Percentiles rank a stretch among this genome's conserved stretches.
These are phyloP conservation scores for Zaprionus inermis DNA, from an alignment of 1,140 invertebrate genomes.

Conservation along the genomic window DNA sequence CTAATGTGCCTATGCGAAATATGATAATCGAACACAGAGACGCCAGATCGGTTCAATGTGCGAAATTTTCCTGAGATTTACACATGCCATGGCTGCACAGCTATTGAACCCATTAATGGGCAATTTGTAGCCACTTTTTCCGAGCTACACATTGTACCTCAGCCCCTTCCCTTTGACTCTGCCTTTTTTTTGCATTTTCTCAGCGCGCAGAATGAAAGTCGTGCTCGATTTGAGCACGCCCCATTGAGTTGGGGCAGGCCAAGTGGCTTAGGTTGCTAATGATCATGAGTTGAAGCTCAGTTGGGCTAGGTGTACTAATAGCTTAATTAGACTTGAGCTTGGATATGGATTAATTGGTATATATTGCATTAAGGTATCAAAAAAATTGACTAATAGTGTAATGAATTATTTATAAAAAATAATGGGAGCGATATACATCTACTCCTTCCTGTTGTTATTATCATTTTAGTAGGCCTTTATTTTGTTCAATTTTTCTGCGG, in stretches of 20 bases:
- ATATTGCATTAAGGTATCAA: background rate
- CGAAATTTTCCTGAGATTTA: constrained; percentile 54
- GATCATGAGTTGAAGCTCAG: background rate
- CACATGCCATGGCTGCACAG: too few species aligned
- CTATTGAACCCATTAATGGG: constrained; percentile 78
- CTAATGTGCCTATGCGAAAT: constrained; percentile 76
- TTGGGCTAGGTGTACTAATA: background rate
- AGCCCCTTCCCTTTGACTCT: background rate
- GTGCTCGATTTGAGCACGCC: background rate
- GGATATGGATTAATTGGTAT: background rate
- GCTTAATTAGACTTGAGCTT: background rate
- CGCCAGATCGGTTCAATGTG: constrained; percentile 52
- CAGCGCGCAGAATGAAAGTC: constrained; percentile 1
- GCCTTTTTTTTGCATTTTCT: background rate
- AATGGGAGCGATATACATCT: too few species aligned
- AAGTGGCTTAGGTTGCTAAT: background rate
- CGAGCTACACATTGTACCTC: background rate
- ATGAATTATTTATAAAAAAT: too few species aligned
- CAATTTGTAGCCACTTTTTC: constrained; percentile 42
- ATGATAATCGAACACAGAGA: constrained; percentile 67
- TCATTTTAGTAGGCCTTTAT: too few species aligned
- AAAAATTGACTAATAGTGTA: too few species aligned
- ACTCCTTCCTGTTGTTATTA: too few species aligned
- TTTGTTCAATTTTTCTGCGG: too few species aligned
- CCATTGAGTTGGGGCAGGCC: background rate